Evolutionary conservation across 2,797 vertebrate species (phyloP).

Genomic region (Fistularia tabacaria): DNA sequence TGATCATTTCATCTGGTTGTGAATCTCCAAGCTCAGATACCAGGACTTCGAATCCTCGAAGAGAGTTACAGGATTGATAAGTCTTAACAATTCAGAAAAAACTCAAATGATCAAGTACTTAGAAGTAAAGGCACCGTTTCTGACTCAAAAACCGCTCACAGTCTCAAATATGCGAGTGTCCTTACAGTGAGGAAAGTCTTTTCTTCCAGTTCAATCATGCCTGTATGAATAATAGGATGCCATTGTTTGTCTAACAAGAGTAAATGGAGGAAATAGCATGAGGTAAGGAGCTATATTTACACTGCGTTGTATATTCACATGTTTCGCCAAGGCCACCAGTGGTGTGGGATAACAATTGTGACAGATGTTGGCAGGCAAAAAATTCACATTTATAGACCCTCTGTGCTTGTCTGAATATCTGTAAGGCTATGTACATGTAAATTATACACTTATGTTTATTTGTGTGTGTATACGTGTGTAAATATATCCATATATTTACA

Average conservation of each 20-base stretch:
- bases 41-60: no score
- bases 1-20: no score
- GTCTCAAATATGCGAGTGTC: slow-evolving; percentile 16
- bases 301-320: slow-evolving; percentile 53
- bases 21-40: no score
- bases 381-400: neutral
- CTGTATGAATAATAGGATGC: slow-evolving; percentile 64
- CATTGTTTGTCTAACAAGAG: slow-evolving; percentile 73
- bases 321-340: slow-evolving; percentile 52
- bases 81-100: no score
- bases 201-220: slow-evolving; percentile 42
- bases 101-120: no score
- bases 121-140: no score
- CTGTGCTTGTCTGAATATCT: no score
- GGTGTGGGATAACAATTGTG: slow-evolving; percentile 20
- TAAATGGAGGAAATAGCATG: slow-evolving; percentile 65
- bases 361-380: slow-evolving; percentile 3
- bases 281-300: slow-evolving; percentile 67
- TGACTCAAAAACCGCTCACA: no score
- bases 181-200: slow-evolving; percentile 13
- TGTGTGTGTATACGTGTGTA: neutral
- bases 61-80: no score
- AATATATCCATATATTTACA: neutral
- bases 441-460: neutral
- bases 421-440: neutral